Conservation (phyloP, 2,113 vertebrate genomes). For the Mus musculus region DNA sequence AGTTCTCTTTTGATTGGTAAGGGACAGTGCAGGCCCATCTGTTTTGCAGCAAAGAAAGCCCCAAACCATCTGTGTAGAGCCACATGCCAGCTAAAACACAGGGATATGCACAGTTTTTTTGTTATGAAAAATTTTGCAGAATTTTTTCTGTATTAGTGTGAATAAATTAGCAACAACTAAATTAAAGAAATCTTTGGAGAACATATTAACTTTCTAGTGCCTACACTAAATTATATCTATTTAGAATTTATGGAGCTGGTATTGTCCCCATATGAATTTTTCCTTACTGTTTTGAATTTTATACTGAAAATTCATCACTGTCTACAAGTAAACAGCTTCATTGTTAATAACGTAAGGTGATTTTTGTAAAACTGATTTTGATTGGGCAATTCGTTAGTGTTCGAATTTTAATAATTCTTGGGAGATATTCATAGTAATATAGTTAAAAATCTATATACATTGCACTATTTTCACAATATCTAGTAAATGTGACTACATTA, state of each 20-base stretch:
- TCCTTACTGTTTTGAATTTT: slow-evolving; percentile 72
- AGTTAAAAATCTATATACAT: slow-evolving; percentile 7
- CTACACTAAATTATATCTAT: slow-evolving; percentile 82
- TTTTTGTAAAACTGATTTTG: slow-evolving; percentile 69
- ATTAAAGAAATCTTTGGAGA: slow-evolving; percentile 91
- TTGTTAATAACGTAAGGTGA: slow-evolving; percentile 62
- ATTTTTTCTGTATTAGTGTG: slow-evolving; percentile 91
- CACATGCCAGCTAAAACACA: slow-evolving; percentile 93
- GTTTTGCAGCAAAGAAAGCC: slow-evolving; percentile 97
- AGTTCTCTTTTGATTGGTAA: slow-evolving; percentile 92
- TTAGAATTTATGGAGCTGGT: slow-evolving; percentile 85
- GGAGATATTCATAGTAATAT: slow-evolving; percentile 33
- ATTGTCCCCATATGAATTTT: slow-evolving; percentile 77
- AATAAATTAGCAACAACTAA: slow-evolving; percentile 93
- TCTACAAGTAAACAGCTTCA: slow-evolving; percentile 69
- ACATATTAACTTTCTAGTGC: slow-evolving; percentile 88
- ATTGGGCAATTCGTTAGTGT: slow-evolving; percentile 60
- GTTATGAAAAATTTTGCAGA: slow-evolving; percentile 91
- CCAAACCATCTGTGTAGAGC: slow-evolving; percentile 96
- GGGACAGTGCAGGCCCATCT: slow-evolving; percentile 97
- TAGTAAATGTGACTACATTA: slow-evolving; percentile 16
- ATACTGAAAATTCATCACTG: slow-evolving; percentile 67
- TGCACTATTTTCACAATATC: not conserved
- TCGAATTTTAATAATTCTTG: slow-evolving; percentile 53
- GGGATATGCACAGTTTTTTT: slow-evolving; percentile 93